Conservation (phyloP, 2,113 vertebrate genomes). For the Triplophysa dalaica region DNA sequence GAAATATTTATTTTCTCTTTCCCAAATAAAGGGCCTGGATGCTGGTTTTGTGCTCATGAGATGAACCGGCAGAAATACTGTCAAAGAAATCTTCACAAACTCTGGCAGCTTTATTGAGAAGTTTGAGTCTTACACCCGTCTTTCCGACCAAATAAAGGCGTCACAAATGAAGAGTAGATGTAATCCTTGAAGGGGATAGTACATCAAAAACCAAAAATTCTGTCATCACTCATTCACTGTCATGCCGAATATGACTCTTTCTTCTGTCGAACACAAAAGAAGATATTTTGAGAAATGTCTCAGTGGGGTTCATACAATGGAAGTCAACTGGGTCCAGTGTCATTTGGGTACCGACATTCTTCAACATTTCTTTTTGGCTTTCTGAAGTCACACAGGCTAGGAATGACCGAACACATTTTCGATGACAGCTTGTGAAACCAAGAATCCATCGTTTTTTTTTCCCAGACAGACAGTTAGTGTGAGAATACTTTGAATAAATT, state of each 20-base stretch:
- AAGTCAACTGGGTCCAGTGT: neutral
- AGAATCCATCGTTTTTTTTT: neutral
- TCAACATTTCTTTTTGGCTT: too few relatives aligned
- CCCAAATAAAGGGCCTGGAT: neutral
- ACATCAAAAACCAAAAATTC: too few relatives aligned
- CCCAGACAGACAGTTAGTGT: neutral
- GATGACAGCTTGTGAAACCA: conserved; percentile 22
- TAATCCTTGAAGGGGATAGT: neutral
- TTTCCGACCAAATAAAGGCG: neutral
- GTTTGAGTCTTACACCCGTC: conserved; percentile 31
- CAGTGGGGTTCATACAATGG: too few relatives aligned
- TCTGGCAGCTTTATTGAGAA: conserved; percentile 41
- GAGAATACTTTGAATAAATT: neutral
- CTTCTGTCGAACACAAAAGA: too few relatives aligned
- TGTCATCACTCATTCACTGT: too few relatives aligned
- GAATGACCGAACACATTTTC: neutral
- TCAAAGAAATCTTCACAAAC: conserved; percentile 44
- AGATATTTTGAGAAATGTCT: too few relatives aligned
- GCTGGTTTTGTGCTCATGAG: conserved; percentile 31
- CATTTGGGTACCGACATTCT: too few relatives aligned
- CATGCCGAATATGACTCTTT: too few relatives aligned
- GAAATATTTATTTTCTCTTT: conserved; percentile 36
- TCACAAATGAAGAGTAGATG: conserved; percentile 27
- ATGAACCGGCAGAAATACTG: conserved; percentile 25
- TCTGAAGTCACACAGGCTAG: too few relatives aligned